Evolutionary conservation across 2,888 invertebrate species (phyloP), one percentile per base, ranked within the genome.

Genomic region (Drosophila affinis): DNA sequence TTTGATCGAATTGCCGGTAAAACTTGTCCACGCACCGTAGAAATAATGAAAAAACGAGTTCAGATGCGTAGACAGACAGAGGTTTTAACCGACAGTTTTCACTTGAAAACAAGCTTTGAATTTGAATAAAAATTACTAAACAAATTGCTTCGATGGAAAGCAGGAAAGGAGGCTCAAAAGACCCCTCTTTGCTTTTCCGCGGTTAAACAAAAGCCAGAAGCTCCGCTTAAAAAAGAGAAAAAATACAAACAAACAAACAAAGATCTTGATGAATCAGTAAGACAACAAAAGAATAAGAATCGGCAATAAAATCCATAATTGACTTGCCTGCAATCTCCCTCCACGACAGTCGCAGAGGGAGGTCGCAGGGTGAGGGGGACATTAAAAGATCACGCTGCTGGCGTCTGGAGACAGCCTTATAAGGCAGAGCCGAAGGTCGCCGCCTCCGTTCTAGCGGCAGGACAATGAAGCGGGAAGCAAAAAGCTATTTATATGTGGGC

Each of bases 1-100:
- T 80, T 79, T 63, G 63, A 79, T 75, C 67, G 56, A 86, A 71
- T 64, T 71, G 78, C 62, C 53, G 62, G 44, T 53, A 62, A 75
- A 83, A 82, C 87, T 78, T 74, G 81, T 76, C 73, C 53, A 62
- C 64, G 64, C 64, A 64, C 62, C 48, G 10, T 39, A 21, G 29
- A 21, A 46, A 21, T 62, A 64, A 52, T 27, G 14, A 7, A 32
- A 17, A 65, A 68, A 63, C 68, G 21, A 68, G 68, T 68, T 68
- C 39, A 73, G 62, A 73, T 85, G 80, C 80, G 86, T 80, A 85
- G 76, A 79, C 79, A 85, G 70, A 72, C 72, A 71, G n/a, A 39
- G 39, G 5, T 81, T 29, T 29, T 29, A 29, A 6, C 29, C 29
- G 29, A 29, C 29, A 29, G 29, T 29, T 85, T 79, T 81, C 82